Evolutionary conservation across 2,888 invertebrate species (phyloP), one percentile per base, ranked within the genome.

Genomic region (Sipunculus nudus): DNA sequence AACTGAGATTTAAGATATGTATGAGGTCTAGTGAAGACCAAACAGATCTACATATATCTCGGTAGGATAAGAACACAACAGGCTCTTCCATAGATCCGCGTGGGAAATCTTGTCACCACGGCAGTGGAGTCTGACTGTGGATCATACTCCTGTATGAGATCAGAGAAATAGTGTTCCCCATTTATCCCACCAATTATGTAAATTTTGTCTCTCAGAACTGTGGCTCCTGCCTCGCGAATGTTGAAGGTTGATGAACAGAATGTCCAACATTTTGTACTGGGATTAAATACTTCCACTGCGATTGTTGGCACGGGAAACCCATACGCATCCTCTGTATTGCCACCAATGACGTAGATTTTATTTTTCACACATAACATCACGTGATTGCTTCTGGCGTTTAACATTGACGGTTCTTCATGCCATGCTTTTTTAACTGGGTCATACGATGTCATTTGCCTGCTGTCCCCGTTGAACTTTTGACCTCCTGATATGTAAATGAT

Each of bases 171-270:
- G 53, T 79, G 79, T 55, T 79, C 78, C 19, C 78, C 78, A 58
- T 78, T 79, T 26, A 80, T 78, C 21, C 82, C 81, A 1, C 82
- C 82, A n/a, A 79, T 78, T 48, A 81, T 77, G 66, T 76, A 79
- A 31, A 82, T 75, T 40, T 70, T 71, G 43, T 74, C 67, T 32
- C 78, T 73, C 39, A 77, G 48, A 10, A 76, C 72, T 60, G 75
- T 75, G 4, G 76, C 72, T 1, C 82, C 82, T 8, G 82, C 80
- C 62, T 80, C 79, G 2, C 79, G 73, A 48, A 82, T 80, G 57
- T 78, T 80, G 26, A 78, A 50, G 4, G 70, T 73, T 21, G 75
- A 72, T 58, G 74, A 68, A 61, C 77, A 78, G 8, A 75, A 39
- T 6, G 77, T 76, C 81, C 82, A 82, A 61, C 78, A 78, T 54